Base-by-base conservation (phyloP, 2,113 vertebrate species). In the Rhodinocichla rosea region DNA sequence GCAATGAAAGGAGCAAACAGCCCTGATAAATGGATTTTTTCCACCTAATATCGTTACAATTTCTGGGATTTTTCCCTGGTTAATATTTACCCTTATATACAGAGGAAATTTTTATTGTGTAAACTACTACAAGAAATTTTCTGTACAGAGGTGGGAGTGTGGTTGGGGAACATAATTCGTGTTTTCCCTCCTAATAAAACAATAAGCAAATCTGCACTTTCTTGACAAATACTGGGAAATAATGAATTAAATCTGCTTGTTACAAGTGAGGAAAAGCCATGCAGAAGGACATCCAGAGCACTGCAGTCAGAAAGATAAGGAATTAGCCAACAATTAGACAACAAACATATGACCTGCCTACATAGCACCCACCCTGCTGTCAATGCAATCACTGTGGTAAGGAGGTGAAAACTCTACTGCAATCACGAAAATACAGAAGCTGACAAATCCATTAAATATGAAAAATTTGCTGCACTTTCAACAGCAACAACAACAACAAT, bases 91-190 rank as follows among this genome's bases (percentile, higher is more conserved):
- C 8, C 39, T 22, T 62, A 63, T 39, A 68, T 63, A 83, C 15
- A 63, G 11, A 62, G 13, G 64, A 67, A 81, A 47, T 52, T 81
- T 90, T 89, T 70, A 52, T 89, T 89, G 71, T 0, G 0, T 59
- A 59, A 45, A 89, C 50, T 52, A 62, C 42, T 39, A 53, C 30
- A 84, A 59, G n/a, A 84, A 62, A 35, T 80, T 87, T 74, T n/a
- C 37, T 74, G 32, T 64, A 20, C 24, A 87, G 40, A 67, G 32
- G 33, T 73, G 63, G 26, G 70, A 89, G 9, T 21, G 7, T 63
- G 49, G 27, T 6, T 75, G n/a, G 59, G 9, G 10, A 65, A 79
- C 0, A 2, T 5, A 39, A 56, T 64, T 60, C 0, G 0, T 21
- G 24, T 57, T 77, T 86, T 86, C 22, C 32, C 24, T 76, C 37